These are phyloP conservation scores for Belgica antarctica DNA, from an alignment of 2,888 invertebrate genomes.

Conservation along the genomic window DNA sequence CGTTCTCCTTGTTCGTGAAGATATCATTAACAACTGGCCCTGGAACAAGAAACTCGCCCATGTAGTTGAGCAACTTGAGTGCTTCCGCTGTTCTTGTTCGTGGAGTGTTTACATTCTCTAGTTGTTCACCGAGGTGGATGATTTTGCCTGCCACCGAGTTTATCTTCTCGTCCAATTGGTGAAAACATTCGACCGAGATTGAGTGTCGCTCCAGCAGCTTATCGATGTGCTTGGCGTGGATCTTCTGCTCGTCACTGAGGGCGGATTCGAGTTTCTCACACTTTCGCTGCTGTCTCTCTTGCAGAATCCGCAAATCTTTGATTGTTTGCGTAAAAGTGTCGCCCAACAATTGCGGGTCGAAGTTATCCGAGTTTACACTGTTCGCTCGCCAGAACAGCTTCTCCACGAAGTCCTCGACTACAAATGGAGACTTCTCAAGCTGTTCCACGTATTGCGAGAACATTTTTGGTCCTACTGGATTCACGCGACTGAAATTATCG, in stretches of 20 bases:
- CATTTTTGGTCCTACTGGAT: too few species aligned
- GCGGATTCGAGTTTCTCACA: constrained; percentile 78
- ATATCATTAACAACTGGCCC: constrained; percentile 81
- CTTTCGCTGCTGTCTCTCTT: constrained; percentile 82
- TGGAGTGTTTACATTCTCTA: constrained; percentile 94
- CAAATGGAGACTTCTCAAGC: constrained; percentile 91
- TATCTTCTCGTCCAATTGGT: constrained; percentile 91
- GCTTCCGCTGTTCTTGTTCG: constrained; percentile 93
- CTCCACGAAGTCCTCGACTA: constrained; percentile 96
- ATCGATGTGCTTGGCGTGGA: constrained; percentile 75
- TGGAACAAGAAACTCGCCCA: constrained; percentile 86
- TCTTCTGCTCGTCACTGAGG: constrained; percentile 81
- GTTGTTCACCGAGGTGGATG: constrained; percentile 95
- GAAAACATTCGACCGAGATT: constrained; percentile 82
- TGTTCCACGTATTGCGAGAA: constrained; percentile 86
- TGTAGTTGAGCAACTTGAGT: constrained; percentile 84
- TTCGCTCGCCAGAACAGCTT: constrained; percentile 92
- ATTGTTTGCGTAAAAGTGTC: constrained; percentile 92
- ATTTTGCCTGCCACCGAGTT: constrained; percentile 97
- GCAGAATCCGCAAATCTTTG: constrained; percentile 71
- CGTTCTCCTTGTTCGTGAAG: constrained; percentile 80
- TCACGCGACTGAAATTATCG: too few species aligned
- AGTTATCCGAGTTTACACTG: constrained; percentile 69
- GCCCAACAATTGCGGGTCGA: constrained; percentile 84
- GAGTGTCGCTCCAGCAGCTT: constrained; percentile 84